Evolutionary conservation across 2,888 invertebrate species (phyloP), one percentile per base, ranked within the genome.

Genomic region (Drosophila tanythrix): DNA sequence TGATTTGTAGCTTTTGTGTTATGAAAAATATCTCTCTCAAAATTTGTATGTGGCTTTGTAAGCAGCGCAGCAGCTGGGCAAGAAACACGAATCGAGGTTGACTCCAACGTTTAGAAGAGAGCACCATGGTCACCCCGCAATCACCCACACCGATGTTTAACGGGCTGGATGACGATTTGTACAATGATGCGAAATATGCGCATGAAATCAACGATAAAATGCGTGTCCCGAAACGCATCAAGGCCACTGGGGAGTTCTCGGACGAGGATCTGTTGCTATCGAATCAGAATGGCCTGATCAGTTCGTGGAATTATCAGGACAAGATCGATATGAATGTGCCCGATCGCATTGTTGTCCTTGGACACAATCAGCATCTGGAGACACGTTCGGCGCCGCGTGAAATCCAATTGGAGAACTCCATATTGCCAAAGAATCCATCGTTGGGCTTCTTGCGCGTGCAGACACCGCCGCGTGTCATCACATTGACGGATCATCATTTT

Each of bases 271-370:
- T 94, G 53, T 92, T 93, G 83, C 90, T 94, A n/a, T 94, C 95
- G 11, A 95, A 95, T 92, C 95, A 95, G 77, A 93, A 94, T 63
- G 93, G 92, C 1, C 79, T 91, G 60, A 95, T 95, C 75, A 94
- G 94, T 74, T 94, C 94, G 50, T 96, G 96, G 96, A 94, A 94
- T 81, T 95, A 95, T 91, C 94, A 94, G 87, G 97, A 97, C 84
- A 96, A 96, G 93, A 96, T 97, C 92, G 96, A 96, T 85, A 98
- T 98, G 98, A 96, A 96, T 91, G 98, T 99, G 43, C 98, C 98
- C 3, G 98, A 98, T 91, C 95, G 98, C 91, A 98, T 99, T 92
- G 94, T 98, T 81, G 96, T 98, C 55, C 95, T 96, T 86, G 98
- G 98, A 92, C 95, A 96, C 93, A 95, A 95, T 89, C 95, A 96